These are phyloP conservation scores for Alligator mississippiensis DNA, from an alignment of 2,113 vertebrate species.

Conservation along the genomic window DNA sequence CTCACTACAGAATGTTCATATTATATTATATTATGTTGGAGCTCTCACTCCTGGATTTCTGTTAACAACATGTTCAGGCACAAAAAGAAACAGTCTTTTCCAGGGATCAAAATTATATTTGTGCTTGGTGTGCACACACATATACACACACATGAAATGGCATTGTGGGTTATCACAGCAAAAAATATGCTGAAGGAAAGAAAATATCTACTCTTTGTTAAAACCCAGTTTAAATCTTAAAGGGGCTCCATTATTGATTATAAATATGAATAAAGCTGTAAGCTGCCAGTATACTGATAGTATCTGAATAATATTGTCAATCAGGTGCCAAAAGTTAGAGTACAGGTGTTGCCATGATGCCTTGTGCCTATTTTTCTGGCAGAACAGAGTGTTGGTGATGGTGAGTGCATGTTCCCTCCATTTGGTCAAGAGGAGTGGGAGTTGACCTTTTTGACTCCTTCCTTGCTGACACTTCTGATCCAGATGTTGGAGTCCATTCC, in stretches of 20 bases:
- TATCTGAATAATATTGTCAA: not conserved
- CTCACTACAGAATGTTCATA: conserved; percentile 3
- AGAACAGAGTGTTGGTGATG: no score
- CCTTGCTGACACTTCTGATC: no score
- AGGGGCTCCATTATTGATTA: not conserved
- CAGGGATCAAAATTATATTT: not conserved
- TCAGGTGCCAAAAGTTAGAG: no score
- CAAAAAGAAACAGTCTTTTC: not conserved
- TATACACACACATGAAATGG: not conserved
- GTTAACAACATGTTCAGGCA: not conserved
- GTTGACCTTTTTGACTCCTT: no score
- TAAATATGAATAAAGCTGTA: not conserved
- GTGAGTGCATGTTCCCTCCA: no score
- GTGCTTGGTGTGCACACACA: not conserved
- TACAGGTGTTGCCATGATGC: no score
- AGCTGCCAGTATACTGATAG: not conserved
- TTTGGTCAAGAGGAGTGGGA: no score
- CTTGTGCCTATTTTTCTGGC: no score
- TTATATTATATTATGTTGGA: not conserved
- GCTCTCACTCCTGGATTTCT: not conserved
- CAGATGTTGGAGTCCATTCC: no score
- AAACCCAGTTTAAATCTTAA: not conserved
- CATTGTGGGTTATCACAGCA: not conserved
- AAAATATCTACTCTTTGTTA: not conserved
- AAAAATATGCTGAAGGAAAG: not conserved